Conservation (phyloP, 2,888 invertebrate species). For the Agapostemon virescens region DNA sequence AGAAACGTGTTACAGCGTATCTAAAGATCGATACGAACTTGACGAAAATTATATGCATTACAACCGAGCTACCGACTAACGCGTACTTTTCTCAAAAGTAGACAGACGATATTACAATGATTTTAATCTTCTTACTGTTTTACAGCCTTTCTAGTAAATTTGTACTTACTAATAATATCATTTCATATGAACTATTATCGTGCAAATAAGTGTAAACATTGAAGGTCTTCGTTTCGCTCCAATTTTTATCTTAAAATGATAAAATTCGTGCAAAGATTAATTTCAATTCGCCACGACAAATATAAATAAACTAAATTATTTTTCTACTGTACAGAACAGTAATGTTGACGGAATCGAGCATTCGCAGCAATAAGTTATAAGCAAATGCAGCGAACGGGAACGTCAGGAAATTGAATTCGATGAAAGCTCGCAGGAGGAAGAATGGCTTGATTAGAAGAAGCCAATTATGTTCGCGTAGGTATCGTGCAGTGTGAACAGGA, state of each 20-base stretch:
- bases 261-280: background rate
- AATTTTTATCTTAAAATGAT: background rate
- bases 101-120: background rate
- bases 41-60: background rate
- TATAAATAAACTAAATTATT: background rate
- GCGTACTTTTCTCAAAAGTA: background rate
- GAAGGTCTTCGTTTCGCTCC: too few species aligned
- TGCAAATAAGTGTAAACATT: too few species aligned
- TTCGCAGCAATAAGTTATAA: background rate
- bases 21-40: background rate
- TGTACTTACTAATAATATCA: background rate
- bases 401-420: conserved; percentile 24
- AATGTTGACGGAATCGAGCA: background rate
- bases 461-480: conserved; percentile 1
- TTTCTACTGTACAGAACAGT: background rate
- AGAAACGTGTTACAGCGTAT: background rate
- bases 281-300: background rate
- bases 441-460: conserved; percentile 21
- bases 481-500: background rate
- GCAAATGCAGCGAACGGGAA: background rate
- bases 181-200: background rate
- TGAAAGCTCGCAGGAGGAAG: too few species aligned
- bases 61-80: background rate
- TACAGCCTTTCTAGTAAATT: background rate
- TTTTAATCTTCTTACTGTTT: background rate